Evolutionary conservation across 2,113 vertebrate species (phyloP).

Genomic region (Ophthalmolycus amberensis): DNA sequence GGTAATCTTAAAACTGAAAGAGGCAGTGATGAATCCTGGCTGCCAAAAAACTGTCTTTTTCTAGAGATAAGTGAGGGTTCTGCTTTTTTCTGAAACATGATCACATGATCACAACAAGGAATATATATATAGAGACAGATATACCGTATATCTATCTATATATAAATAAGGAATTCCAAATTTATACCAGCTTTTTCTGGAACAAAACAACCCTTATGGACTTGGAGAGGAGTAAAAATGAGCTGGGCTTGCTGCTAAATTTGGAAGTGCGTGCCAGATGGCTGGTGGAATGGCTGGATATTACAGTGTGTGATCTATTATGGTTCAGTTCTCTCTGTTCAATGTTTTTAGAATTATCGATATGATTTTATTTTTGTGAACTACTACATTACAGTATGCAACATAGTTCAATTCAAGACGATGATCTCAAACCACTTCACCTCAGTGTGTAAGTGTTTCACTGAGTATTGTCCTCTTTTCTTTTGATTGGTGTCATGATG

Average conservation of each 20-base stretch:
- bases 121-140: not conserved
- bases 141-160: not conserved
- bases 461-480: not conserved
- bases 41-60: constrained; percentile 11
- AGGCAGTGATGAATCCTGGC: constrained; percentile 32
- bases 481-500: not conserved
- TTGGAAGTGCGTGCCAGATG: constrained; percentile 73
- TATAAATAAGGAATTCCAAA: constrained; percentile 30
- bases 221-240: constrained; percentile 58
- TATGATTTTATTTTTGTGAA: not conserved
- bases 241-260: constrained; percentile 70
- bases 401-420: not conserved
- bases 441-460: not conserved
- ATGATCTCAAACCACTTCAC: too few species aligned
- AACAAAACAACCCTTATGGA: constrained; percentile 59
- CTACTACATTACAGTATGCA: not conserved
- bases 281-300: constrained; percentile 60
- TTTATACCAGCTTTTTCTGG: constrained; percentile 62
- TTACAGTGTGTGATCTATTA: constrained; percentile 36
- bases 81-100: constrained; percentile 31
- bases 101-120: constrained; percentile 16
- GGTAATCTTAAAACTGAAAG: constrained; percentile 33
- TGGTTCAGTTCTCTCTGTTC: constrained; percentile 29
- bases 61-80: constrained; percentile 32
- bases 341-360: constrained; percentile 6